Evolutionary conservation across 35 echinoderm and acorn worm genomes (phyloP).

Genomic region (Apostichopus japonicus): DNA sequence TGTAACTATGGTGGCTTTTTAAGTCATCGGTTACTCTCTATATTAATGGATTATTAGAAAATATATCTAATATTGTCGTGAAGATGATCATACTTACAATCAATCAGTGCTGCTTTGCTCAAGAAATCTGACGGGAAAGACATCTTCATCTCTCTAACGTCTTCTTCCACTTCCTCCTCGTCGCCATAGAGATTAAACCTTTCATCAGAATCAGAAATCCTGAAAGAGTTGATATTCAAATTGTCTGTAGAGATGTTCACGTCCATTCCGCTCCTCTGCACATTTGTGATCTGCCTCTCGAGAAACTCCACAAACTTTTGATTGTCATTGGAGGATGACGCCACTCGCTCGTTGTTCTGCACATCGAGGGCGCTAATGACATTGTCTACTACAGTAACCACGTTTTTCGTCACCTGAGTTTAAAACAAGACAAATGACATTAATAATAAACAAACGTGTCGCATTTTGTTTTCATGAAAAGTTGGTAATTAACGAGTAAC

Average conservation of each 20-base stretch:
- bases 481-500: too few species aligned
- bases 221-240: neutral
- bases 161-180: neutral
- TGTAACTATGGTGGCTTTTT: too few species aligned
- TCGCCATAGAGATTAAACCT: neutral
- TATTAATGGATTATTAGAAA: too few species aligned
- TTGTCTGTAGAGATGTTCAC: neutral
- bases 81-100: conserved; percentile 2
- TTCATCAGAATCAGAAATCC: neutral
- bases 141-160: neutral
- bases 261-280: conserved; percentile 4
- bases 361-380: neutral
- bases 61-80: too few species aligned
- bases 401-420: conserved; percentile 4
- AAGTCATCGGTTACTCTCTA: too few species aligned
- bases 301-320: neutral
- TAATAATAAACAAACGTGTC: too few species aligned
- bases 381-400: neutral
- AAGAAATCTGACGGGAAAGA: neutral
- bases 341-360: too few species aligned
- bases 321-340: neutral
- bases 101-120: neutral
- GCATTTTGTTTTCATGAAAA: too few species aligned
- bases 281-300: conserved; percentile 18
- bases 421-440: too few species aligned